phyloP scores from a whole-genome alignment of 2,797 vertebrate species.

The Glyptemys insculpta region DNA sequence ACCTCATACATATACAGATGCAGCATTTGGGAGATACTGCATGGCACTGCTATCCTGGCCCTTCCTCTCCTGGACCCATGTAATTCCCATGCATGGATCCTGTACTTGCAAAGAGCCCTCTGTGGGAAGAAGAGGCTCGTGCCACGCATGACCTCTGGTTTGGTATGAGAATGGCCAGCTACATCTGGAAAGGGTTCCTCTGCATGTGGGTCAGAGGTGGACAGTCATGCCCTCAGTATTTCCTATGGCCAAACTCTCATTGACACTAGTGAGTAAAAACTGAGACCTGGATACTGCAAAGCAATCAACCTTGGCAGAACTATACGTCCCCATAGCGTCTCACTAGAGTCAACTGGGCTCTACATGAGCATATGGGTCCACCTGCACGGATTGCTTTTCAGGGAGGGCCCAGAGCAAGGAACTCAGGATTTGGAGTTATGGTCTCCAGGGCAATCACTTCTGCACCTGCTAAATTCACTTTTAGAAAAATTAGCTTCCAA shows the following conservation, averaged over 20 bases:
- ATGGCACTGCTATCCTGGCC: background rate
- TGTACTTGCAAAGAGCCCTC: background rate
- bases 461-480: background rate
- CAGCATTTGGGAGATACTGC: background rate
- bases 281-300: background rate
- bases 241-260: background rate
- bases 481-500: background rate
- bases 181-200: background rate
- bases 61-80: background rate
- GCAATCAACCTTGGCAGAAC: background rate
- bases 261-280: background rate
- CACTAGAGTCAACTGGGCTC: background rate
- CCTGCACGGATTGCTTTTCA: background rate
- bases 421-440: background rate
- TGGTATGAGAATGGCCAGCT: background rate
- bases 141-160: background rate
- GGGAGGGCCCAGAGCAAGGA: background rate
- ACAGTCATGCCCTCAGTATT: background rate
- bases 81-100: background rate
- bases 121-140: background rate
- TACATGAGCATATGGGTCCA: background rate
- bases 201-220: background rate
- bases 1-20: background rate
- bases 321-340: background rate
- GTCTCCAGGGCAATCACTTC: background rate